These are phyloP conservation scores for Trogon surrucura DNA, from an alignment of 2,113 vertebrate species.

Conservation along the genomic window DNA sequence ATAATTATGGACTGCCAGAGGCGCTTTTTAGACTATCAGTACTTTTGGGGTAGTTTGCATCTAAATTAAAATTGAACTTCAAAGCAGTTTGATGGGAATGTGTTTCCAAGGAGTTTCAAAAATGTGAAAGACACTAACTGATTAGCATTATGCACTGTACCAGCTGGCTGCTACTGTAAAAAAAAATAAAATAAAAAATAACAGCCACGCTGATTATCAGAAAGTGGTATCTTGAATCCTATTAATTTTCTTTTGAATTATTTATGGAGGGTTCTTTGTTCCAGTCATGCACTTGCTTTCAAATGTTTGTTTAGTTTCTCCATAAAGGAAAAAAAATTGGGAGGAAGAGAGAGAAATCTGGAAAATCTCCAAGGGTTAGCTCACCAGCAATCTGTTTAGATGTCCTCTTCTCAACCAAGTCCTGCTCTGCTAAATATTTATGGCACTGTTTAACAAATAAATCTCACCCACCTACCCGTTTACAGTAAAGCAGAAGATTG, in stretches of 20 bases:
- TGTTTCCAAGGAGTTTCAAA: slow-evolving; percentile 58
- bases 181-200: background rate
- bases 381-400: slow-evolving; percentile 17
- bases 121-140: slow-evolving; percentile 43
- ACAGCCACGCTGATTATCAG: slow-evolving; percentile 23
- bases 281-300: slow-evolving; percentile 21
- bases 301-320: slow-evolving; percentile 62
- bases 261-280: slow-evolving; percentile 28
- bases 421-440: slow-evolving; percentile 34
- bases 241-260: slow-evolving; percentile 66
- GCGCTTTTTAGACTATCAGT: slow-evolving; percentile 28
- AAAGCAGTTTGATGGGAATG: slow-evolving; percentile 57
- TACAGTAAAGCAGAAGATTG: background rate
- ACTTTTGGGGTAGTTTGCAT: slow-evolving; percentile 65
- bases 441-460: slow-evolving; percentile 24
- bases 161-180: slow-evolving; percentile 49
- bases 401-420: background rate
- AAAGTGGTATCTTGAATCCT: slow-evolving; percentile 20
- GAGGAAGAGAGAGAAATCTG: slow-evolving; percentile 22
- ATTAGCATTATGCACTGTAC: slow-evolving; percentile 47
- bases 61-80: slow-evolving; percentile 78
- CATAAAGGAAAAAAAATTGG: background rate
- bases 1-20: slow-evolving; percentile 56
- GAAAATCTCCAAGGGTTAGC: slow-evolving; percentile 10
- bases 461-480: slow-evolving; percentile 23